Evolutionary conservation across 2,113 vertebrate species (phyloP).

Genomic region (Sinosuthora webbiana): DNA sequence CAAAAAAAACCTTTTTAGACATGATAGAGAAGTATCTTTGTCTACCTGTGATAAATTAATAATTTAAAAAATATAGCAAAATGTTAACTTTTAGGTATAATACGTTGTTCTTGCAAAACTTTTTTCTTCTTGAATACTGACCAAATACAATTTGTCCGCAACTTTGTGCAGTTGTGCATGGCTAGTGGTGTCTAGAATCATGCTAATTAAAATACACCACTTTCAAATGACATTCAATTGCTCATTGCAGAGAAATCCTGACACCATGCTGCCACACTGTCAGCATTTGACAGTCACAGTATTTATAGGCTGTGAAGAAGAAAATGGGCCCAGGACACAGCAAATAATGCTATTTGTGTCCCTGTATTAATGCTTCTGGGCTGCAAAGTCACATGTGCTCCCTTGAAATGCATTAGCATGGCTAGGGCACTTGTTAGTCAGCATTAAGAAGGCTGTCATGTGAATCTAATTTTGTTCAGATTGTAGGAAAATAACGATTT

Average conservation of each 20-base stretch:
- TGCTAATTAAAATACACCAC: background rate
- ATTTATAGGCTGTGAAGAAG: conserved; percentile 6
- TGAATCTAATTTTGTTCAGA: conserved; percentile 43
- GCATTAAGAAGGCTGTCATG: conserved; percentile 42
- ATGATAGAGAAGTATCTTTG: background rate
- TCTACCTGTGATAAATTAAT: background rate
- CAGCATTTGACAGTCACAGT: background rate
- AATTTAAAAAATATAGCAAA: background rate
- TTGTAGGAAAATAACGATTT: conserved; percentile 41
- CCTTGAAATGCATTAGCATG: conserved; percentile 28
- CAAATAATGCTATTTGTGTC: conserved; percentile 4
- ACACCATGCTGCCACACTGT: background rate
- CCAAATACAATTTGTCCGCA: background rate
- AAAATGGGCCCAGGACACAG: background rate
- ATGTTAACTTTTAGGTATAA: background rate
- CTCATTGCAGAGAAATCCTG: background rate
- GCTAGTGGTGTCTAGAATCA: background rate
- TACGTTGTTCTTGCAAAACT: background rate
- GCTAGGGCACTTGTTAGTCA: conserved; percentile 39
- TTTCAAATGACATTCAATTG: conserved; percentile 10
- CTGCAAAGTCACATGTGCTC: background rate
- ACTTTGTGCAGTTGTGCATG: background rate
- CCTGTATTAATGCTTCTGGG: background rate
- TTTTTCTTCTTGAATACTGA: background rate
- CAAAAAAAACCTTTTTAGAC: background rate